Base-by-base conservation (phyloP, 2,888 invertebrate species). In the Drosophila birchii region DNA sequence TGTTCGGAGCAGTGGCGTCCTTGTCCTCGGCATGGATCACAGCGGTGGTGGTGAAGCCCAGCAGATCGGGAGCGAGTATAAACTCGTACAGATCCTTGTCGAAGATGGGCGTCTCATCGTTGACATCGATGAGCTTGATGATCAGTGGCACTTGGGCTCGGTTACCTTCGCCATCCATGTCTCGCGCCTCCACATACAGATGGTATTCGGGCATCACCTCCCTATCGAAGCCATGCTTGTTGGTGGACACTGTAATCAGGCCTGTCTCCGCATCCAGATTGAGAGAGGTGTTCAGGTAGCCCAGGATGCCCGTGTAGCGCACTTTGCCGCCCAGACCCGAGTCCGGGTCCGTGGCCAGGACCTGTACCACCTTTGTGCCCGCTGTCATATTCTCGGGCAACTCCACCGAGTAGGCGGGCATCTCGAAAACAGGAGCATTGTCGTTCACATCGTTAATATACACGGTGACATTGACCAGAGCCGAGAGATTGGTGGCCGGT, bases 21-120 rank as follows among this genome's bases (percentile, higher is more conserved):
- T 94, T 95, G 92, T 98, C 98, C 71, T 94, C 94, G 55, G 98
- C 98, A 93, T 95, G 96, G 62, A 97, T 94, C 82, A 95, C 94
- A n/a, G 96, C 96, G 58, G 95, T 94, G 53, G 95, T 94, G 5
- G 96, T 96, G 86, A 97, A 97, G 84, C 95, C 95, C 75, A 94
- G 94, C 78, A 96, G 93, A 90, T 96, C 95, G 9, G 95, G 93
- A 53, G 96, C 95, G 70, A 98, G 92, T 78, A 96, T 95, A 82
- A 97, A 97, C 90, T 96, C 96, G 90, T 97, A 98, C 14, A 95
- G 93, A 54, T 94, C 93, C 90, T 95, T 95, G 78, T 96, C 96
- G 91, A 98, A 99, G 73, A 94, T 93, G 43, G 98, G 98, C 62
- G 95, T 94, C 93, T 98, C 96, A 93, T 98, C 98, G 92, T 98